Evolutionary conservation across 2,888 invertebrate genomes (phyloP).

Genomic region (Brenthis hecate): DNA sequence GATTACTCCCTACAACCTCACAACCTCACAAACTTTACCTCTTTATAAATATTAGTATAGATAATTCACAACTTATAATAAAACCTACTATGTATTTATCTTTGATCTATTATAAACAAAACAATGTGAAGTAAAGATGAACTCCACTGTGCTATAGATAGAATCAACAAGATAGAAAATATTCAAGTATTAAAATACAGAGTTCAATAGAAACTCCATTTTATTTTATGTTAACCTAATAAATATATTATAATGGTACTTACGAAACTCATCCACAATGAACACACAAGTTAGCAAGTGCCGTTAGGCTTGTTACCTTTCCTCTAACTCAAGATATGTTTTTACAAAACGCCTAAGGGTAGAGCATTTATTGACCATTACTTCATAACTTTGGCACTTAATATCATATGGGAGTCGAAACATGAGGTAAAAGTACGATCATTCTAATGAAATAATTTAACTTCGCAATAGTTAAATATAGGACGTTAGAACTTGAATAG

Average conservation of each 20-base stretch:
- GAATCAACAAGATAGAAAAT: no score
- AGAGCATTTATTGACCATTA: constrained; percentile 32
- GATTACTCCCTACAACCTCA: no score
- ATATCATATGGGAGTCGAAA: constrained; percentile 16
- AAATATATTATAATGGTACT: constrained; percentile 5
- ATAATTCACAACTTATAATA: no score
- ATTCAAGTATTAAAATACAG: background rate
- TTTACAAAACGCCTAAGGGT: constrained; percentile 29
- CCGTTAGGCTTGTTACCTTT: constrained; percentile 20
- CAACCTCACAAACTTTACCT: no score
- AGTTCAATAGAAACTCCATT: background rate
- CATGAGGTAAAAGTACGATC: constrained; percentile 9
- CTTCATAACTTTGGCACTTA: constrained; percentile 30
- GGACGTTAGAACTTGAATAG: no score
- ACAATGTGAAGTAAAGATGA: no score
- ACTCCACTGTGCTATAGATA: no score
- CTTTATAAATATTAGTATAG: no score
- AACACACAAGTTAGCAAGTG: constrained; percentile 17
- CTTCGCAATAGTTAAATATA: background rate
- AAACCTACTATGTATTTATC: no score
- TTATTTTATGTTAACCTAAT: constrained; percentile 1
- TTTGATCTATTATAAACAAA: no score
- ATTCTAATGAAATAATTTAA: constrained; percentile 9
- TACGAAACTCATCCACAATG: constrained; percentile 4
- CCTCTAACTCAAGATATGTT: constrained; percentile 26